These are phyloP conservation scores for Scaptomyza caliginosa DNA, from an alignment of 2,888 invertebrate genomes.

Conservation along the genomic window DNA sequence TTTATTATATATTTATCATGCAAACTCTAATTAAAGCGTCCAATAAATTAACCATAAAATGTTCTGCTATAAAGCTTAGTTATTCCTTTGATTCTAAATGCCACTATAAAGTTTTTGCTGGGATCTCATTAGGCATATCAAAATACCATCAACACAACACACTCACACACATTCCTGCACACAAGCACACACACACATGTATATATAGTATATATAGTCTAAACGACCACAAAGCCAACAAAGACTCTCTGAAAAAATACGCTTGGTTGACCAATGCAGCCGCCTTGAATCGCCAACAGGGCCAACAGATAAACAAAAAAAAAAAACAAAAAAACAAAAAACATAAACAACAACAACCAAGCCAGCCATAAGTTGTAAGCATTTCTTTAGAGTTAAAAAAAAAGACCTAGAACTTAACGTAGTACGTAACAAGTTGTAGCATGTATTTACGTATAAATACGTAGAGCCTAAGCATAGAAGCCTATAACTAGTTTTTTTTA, in stretches of 20 bases:
- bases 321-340: slow-evolving; percentile 11
- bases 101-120: slow-evolving; percentile 21
- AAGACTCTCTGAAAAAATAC: slow-evolving; percentile 81
- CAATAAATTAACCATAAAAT: slow-evolving; percentile 7
- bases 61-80: slow-evolving; percentile 1
- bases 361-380: slow-evolving; percentile 82
- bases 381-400: slow-evolving; percentile 57
- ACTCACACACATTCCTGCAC: slow-evolving; percentile 6
- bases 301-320: slow-evolving; percentile 37
- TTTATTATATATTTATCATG: background rate
- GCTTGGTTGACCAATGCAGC: slow-evolving; percentile 52
- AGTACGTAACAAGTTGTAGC: slow-evolving; percentile 32
- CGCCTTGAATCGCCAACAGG: slow-evolving; percentile 38
- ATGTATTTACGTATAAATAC: slow-evolving; percentile 15
- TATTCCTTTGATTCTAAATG: slow-evolving; percentile 9
- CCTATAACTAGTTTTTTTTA: slow-evolving; percentile 51
- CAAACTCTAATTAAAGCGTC: background rate
- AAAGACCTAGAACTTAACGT: slow-evolving; percentile 26
- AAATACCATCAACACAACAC: slow-evolving; percentile 27
- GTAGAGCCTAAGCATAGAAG: slow-evolving; percentile 37
- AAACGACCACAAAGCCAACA: slow-evolving; percentile 83
- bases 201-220: slow-evolving; percentile 19
- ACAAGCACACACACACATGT: slow-evolving; percentile 14
- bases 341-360: slow-evolving; percentile 34
- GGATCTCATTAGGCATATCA: slow-evolving; percentile 40